Conservation (phyloP, 2,888 invertebrate species). For the Pristionchus japonicus region DNA sequence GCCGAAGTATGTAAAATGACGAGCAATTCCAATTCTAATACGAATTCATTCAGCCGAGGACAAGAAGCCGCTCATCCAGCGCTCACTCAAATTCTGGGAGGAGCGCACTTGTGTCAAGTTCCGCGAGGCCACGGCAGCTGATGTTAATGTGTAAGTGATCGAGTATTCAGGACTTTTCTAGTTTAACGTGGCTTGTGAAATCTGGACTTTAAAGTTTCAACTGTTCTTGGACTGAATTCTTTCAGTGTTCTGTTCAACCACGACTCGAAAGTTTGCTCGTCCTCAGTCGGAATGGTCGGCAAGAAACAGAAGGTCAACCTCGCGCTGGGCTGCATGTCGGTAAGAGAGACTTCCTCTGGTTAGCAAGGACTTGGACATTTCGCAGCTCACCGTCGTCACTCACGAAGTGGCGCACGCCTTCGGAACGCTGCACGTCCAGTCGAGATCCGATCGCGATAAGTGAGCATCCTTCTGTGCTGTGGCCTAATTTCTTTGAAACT, state of each 20-base stretch:
- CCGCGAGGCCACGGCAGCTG: background rate
- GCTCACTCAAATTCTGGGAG: background rate
- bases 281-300: background rate
- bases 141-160: background rate
- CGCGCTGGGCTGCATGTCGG: background rate
- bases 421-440: conserved; percentile 41
- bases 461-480: too few species aligned
- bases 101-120: background rate
- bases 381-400: conserved; percentile 23
- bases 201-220: too few species aligned
- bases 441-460: conserved; percentile 36
- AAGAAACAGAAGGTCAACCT: conserved; percentile 9
- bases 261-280: background rate
- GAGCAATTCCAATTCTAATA: too few species aligned
- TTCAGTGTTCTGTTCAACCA: background rate
- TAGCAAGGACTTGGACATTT: background rate
- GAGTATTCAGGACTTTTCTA: background rate
- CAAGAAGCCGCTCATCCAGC: background rate
- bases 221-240: too few species aligned
- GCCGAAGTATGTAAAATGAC: too few species aligned
- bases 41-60: conserved; percentile 9
- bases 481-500: too few species aligned
- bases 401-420: conserved; percentile 37
- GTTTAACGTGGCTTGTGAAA: background rate
- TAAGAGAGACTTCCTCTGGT: background rate